Conservation (phyloP, 2,113 vertebrate species). For the Hoplias malabaricus region DNA sequence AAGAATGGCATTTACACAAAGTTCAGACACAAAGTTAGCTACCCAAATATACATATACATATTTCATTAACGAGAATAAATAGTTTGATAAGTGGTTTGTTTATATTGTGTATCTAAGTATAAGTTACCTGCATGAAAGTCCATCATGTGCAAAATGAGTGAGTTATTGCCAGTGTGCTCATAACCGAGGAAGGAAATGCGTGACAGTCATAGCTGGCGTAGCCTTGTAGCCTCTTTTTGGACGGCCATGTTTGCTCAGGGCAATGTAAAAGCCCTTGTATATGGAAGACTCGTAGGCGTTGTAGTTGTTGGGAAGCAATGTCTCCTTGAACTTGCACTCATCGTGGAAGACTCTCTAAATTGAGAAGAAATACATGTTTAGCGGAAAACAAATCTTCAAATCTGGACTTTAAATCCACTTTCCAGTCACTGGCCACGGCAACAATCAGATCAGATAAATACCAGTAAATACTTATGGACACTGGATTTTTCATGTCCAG, state of each 20-base stretch:
- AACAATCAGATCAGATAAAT: too few species aligned
- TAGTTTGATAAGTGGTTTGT: slow-evolving; percentile 72
- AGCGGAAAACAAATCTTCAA: not conserved
- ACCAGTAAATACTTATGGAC: too few species aligned
- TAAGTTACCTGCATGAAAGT: slow-evolving; percentile 77
- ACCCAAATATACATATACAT: slow-evolving; percentile 85
- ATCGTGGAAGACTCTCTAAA: slow-evolving; percentile 87
- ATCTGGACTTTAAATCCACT: not conserved
- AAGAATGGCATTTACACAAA: slow-evolving; percentile 69
- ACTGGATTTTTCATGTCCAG: too few species aligned
- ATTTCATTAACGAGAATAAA: slow-evolving; percentile 73
- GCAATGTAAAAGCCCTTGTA: slow-evolving; percentile 86
- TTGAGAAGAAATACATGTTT: slow-evolving; percentile 42
- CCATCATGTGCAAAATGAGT: slow-evolving; percentile 83
- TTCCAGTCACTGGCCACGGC: too few species aligned
- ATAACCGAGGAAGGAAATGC: slow-evolving; percentile 94
- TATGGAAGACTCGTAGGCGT: slow-evolving; percentile 86
- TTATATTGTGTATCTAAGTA: slow-evolving; percentile 62
- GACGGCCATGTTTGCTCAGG: slow-evolving; percentile 88
- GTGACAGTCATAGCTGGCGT: slow-evolving; percentile 92
- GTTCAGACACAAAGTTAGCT: slow-evolving; percentile 76
- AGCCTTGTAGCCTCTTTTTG: slow-evolving; percentile 89
- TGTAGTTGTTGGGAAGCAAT: slow-evolving; percentile 93
- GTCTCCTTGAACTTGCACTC: slow-evolving; percentile 95
- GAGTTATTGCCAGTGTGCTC: slow-evolving; percentile 74